Evolutionary conservation across 2,113 vertebrate species (phyloP).

Genomic region (Chauna torquata): DNA sequence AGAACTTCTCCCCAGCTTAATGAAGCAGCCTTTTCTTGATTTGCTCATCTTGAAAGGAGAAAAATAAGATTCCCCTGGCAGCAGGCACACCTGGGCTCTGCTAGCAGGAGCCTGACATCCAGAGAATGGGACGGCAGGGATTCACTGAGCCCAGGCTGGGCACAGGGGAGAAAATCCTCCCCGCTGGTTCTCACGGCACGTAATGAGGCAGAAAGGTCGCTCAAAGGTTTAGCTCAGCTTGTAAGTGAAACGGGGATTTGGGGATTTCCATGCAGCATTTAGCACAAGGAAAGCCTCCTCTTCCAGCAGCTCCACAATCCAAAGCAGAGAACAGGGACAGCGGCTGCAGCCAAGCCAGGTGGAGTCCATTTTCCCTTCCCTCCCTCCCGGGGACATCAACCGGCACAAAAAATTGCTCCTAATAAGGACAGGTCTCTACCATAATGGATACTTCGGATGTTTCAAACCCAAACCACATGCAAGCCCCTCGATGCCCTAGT

Average conservation of each 20-base stretch:
- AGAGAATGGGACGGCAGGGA: background rate
- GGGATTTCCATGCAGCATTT: background rate
- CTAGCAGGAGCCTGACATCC: background rate
- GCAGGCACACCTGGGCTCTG: rapidly evolving
- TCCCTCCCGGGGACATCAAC: background rate
- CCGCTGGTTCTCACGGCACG: background rate
- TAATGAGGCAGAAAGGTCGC: background rate
- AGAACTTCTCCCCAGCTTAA: background rate
- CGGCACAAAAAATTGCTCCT: background rate
- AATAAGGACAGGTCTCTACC: background rate
- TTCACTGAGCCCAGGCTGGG: background rate
- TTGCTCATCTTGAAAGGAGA: background rate
- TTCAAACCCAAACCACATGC: background rate
- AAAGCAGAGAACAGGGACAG: background rate
- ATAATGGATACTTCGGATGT: background rate
- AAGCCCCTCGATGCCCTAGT: rapidly evolving
- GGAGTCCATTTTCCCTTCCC: background rate
- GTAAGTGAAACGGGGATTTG: background rate
- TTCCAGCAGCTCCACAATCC: background rate
- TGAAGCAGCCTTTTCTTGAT: background rate
- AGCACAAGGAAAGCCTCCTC: background rate
- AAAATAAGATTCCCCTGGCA: too few relatives aligned
- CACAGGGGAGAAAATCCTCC: background rate
- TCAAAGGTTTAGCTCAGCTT: background rate
- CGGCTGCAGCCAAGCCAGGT: background rate